phyloP scores from a whole-genome alignment of 2,888 invertebrate genomes.

The Globia sparganii region DNA sequence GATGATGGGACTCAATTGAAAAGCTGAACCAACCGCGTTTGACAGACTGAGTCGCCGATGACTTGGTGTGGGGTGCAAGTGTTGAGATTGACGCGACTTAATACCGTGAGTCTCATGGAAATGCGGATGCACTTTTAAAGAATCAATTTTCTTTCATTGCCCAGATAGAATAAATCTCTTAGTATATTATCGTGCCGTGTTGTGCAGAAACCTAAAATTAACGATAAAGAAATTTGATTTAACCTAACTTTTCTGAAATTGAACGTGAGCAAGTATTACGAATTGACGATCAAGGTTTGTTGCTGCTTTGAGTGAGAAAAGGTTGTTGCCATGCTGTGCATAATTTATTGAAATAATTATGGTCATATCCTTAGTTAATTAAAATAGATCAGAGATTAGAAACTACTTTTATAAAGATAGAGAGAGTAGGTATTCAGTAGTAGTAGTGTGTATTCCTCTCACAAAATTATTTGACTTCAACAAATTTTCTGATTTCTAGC shows the following conservation, averaged over 20 bases:
- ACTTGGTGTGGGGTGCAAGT: conserved; percentile 61
- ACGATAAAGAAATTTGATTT: neutral
- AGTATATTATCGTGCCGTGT: neutral
- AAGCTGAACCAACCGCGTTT: conserved; percentile 73
- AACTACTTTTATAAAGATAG: too few relatives aligned
- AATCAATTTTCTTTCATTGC: neutral
- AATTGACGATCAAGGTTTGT: neutral
- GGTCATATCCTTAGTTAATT: too few relatives aligned
- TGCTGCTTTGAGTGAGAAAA: neutral
- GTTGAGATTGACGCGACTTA: conserved; percentile 7
- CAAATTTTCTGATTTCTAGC: neutral
- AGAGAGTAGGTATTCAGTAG: too few relatives aligned
- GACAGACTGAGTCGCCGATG: conserved; percentile 76
- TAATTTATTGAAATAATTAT: neutral
- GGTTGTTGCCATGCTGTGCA: neutral
- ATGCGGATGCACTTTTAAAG: neutral
- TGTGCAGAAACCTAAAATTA: neutral
- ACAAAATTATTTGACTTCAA: too few relatives aligned
- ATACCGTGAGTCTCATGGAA: neutral
- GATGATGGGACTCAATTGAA: conserved; percentile 86
- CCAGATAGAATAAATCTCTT: neutral
- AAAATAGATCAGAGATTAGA: too few relatives aligned
- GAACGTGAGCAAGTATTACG: neutral
- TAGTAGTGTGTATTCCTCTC: too few relatives aligned
- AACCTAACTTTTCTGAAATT: neutral